phyloP scores from a whole-genome alignment of 1,140 invertebrate species.

The Uloborus diversus region DNA sequence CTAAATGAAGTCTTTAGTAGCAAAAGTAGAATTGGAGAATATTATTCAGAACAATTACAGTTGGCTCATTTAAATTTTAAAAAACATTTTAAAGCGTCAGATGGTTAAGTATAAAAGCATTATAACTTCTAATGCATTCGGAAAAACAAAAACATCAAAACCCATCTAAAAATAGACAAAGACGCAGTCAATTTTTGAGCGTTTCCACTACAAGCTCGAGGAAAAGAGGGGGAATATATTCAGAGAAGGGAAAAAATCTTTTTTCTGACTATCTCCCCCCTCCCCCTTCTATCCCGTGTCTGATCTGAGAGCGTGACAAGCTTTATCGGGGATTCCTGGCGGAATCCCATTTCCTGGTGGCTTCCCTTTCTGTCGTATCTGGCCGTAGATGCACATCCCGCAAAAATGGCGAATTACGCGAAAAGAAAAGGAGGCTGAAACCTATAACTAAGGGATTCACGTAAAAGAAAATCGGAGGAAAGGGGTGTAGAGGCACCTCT shows the following conservation, averaged over 20 bases:
- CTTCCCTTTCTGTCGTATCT: conserved; percentile 29
- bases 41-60: too few relatives aligned
- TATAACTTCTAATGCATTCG: too few relatives aligned
- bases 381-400: conserved; percentile 39
- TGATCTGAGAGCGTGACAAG: neutral
- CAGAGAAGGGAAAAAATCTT: neutral
- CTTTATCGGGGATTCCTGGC: conserved; percentile 2
- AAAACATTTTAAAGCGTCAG: too few relatives aligned
- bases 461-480: conserved; percentile 36
- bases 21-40: too few relatives aligned
- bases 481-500: too few relatives aligned
- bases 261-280: neutral
- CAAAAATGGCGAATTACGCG: conserved; percentile 43
- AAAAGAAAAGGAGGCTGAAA: neutral
- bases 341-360: conserved; percentile 38
- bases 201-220: too few relatives aligned
- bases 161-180: too few relatives aligned
- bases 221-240: neutral
- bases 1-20: too few relatives aligned
- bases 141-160: too few relatives aligned
- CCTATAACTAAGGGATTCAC: conserved; percentile 28
- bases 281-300: neutral
- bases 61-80: too few relatives aligned
- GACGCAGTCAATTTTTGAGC: too few relatives aligned
- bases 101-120: too few relatives aligned